Conservation (phyloP, 2,113 vertebrate genomes). For the Crotalus viridis region DNA sequence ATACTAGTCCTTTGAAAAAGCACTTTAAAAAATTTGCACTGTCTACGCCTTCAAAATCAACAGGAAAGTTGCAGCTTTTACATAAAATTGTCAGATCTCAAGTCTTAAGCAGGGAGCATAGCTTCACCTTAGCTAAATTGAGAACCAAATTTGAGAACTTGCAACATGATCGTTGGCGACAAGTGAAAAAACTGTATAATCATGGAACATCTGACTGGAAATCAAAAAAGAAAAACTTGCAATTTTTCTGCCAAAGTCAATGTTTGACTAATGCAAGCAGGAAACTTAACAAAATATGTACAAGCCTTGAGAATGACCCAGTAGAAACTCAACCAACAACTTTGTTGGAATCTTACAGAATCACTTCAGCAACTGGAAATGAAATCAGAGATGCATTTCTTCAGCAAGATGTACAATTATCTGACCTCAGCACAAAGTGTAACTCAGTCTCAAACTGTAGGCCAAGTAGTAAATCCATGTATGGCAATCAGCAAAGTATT, state of each 20-base stretch:
- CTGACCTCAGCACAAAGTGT: conserved; percentile 59
- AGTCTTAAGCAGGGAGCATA: conserved; percentile 71
- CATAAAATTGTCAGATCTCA: conserved; percentile 72
- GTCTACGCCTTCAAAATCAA: conserved; percentile 85
- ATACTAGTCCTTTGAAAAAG: conserved; percentile 85
- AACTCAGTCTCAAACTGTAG: conserved; percentile 59
- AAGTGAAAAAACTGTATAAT: conserved; percentile 60
- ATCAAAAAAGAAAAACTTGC: conserved; percentile 69
- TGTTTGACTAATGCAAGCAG: conserved; percentile 58
- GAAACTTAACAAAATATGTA: conserved; percentile 36
- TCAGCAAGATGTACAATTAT: conserved; percentile 55
- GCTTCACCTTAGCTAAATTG: conserved; percentile 71
- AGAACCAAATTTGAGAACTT: conserved; percentile 72
- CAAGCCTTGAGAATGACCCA: conserved; percentile 46
- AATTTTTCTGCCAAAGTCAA: conserved; percentile 69
- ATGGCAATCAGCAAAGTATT: conserved; percentile 57
- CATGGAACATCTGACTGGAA: conserved; percentile 59
- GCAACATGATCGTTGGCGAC: conserved; percentile 64
- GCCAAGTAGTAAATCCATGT: conserved; percentile 58
- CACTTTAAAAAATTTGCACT: conserved; percentile 95
- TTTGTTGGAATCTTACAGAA: conserved; percentile 51
- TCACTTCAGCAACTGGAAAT: conserved; percentile 53
- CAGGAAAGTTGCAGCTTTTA: conserved; percentile 76
- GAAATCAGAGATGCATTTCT: conserved; percentile 60
- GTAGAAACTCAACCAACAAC: conserved; percentile 49